Evolutionary conservation across 2,888 invertebrate species (phyloP).

Genomic region (Volucella inanis): DNA sequence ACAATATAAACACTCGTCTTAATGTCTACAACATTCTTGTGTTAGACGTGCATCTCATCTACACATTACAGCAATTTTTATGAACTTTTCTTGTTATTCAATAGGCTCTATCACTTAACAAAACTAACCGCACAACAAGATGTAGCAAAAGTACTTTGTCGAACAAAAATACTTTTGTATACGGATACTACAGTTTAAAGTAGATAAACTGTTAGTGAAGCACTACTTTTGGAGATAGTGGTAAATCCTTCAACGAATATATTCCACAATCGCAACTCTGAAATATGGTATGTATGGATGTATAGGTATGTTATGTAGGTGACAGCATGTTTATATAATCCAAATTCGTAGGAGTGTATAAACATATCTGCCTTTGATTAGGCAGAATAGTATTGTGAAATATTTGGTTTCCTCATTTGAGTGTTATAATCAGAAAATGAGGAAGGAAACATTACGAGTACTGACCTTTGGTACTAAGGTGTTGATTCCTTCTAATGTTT

Average conservation of each 20-base stretch:
- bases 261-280: constrained; percentile 63
- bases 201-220: constrained; percentile 25
- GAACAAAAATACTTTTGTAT: constrained; percentile 41
- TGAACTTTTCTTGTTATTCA: constrained; percentile 67
- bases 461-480: constrained; percentile 50
- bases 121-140: constrained; percentile 64
- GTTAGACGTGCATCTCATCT: no score
- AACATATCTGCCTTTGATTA: no score
- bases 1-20: no score
- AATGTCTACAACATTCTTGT: no score
- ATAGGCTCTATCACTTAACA: constrained; percentile 56
- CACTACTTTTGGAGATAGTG: constrained; percentile 28
- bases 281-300: constrained; percentile 9
- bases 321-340: constrained; percentile 66
- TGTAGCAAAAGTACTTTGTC: constrained; percentile 38
- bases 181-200: no score
- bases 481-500: not conserved
- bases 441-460: constrained; percentile 26
- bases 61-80: constrained; percentile 36
- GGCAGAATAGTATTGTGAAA: no score
- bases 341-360: constrained; percentile 10
- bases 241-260: constrained; percentile 69
- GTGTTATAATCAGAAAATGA: constrained; percentile 23
- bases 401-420: not conserved
- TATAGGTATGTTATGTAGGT: constrained; percentile 9